Conservation (phyloP, 35 echinoderm and acorn worm species). For the Patiria miniata region DNA sequence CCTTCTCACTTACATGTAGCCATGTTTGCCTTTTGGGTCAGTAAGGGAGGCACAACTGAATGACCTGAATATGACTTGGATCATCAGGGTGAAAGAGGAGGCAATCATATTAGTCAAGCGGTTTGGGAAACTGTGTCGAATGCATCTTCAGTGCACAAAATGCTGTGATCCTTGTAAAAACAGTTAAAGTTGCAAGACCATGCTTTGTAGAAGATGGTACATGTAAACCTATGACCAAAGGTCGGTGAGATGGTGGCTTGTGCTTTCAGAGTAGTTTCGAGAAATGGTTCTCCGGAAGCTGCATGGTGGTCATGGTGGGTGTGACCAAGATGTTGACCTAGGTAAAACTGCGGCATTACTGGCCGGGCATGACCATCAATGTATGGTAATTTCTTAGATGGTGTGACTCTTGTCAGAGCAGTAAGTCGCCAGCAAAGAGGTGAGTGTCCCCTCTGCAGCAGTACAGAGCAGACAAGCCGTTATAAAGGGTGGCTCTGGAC, state of each 20-base stretch:
- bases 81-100: too few relatives aligned
- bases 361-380: not conserved
- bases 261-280: too few relatives aligned
- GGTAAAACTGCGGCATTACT: not conserved
- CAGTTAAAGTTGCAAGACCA: too few relatives aligned
- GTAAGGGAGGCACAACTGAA: too few relatives aligned
- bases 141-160: not conserved
- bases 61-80: too few relatives aligned
- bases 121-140: not conserved
- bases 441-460: not conserved
- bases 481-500: not conserved
- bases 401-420: constrained; percentile 7
- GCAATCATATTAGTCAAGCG: too few relatives aligned
- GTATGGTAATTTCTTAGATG: not conserved
- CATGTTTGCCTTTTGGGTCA: too few relatives aligned
- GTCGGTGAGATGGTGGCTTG: too few relatives aligned
- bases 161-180: not conserved
- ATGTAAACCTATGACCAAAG: too few relatives aligned
- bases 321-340: not conserved
- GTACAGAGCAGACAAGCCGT: not conserved
- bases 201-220: too few relatives aligned
- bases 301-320: not conserved
- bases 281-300: not conserved
- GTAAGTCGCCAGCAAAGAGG: too few relatives aligned
- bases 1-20: too few relatives aligned